Percentiles rank a stretch among this genome's conserved stretches.
These are phyloP conservation scores for Kryphioiulus occultus DNA, from an alignment of 2,888 invertebrate species.

Conservation along the genomic window DNA sequence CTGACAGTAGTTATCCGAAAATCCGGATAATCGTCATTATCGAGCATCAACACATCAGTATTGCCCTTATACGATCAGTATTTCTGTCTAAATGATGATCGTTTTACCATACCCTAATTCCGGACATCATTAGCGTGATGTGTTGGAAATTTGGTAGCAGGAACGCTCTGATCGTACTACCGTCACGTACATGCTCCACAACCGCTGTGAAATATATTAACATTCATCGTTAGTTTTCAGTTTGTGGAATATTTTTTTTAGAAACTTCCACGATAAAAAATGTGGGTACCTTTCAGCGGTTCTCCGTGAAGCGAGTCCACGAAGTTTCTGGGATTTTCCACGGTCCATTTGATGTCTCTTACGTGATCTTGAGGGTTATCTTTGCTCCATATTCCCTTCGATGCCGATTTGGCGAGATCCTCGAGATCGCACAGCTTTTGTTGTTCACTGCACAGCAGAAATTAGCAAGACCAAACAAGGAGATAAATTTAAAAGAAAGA, in stretches of 20 bases:
- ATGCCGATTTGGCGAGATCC: slow-evolving; percentile 85
- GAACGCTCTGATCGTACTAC: slow-evolving; percentile 92
- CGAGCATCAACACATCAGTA: too few relatives aligned
- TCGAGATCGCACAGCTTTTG: slow-evolving; percentile 79
- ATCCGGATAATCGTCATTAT: too few relatives aligned
- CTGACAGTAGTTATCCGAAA: too few relatives aligned
- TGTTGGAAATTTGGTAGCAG: slow-evolving; percentile 89
- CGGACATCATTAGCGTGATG: slow-evolving; percentile 94
- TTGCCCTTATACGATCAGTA: too few relatives aligned
- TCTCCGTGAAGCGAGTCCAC: slow-evolving; percentile 87
- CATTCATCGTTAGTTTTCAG: background rate
- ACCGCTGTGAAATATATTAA: slow-evolving; percentile 71
- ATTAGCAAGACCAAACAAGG: background rate
- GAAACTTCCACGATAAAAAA: background rate
- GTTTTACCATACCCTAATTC: slow-evolving; percentile 73
- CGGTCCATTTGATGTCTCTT: slow-evolving; percentile 85
- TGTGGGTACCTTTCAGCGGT: slow-evolving; percentile 70
- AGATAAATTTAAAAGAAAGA: background rate
- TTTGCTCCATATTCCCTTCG: slow-evolving; percentile 73
- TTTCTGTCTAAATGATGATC: too few relatives aligned
- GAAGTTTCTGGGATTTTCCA: slow-evolving; percentile 82
- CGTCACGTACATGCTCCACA: slow-evolving; percentile 97
- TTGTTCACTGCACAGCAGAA: slow-evolving; percentile 61
- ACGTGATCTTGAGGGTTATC: slow-evolving; percentile 71
- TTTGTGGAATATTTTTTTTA: background rate